A percentile compares a stretch with the other conserved stretches of the same genome.
phyloP scores from a whole-genome alignment of 2,797 vertebrate species.

The Fundulus diaphanus region DNA sequence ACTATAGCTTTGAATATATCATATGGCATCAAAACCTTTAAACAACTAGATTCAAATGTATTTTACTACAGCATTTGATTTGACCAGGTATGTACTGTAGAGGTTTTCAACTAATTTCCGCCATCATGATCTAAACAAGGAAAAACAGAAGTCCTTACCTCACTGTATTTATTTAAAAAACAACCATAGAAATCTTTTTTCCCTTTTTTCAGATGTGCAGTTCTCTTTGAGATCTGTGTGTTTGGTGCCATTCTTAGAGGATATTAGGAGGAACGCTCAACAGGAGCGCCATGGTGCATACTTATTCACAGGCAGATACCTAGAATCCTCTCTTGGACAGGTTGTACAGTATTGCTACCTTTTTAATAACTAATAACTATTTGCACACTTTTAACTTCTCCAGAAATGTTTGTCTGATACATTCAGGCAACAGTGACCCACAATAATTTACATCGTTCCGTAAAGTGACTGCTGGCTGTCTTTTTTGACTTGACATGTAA shows the following conservation, averaged over 20 bases:
- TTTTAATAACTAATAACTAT: too few species aligned
- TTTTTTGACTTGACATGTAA: too few species aligned
- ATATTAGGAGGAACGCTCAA: too few species aligned
- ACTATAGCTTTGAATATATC: too few species aligned
- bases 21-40: not conserved
- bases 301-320: not conserved
- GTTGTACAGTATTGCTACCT: too few species aligned
- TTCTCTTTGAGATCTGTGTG: not conserved
- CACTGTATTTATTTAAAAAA: not conserved
- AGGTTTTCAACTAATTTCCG: not conserved
- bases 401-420: too few species aligned
- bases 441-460: too few species aligned
- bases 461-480: too few species aligned
- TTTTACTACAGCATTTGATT: not conserved
- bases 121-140: not conserved
- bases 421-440: too few species aligned
- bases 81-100: not conserved
- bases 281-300: too few species aligned
- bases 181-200: not conserved
- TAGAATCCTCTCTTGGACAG: not conserved
- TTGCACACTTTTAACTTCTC: too few species aligned
- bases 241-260: not conserved
- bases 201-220: not conserved
- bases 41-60: not conserved
- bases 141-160: not conserved